Base-by-base conservation (phyloP, 2,888 invertebrate species). In the Ditula angustiorana region DNA sequence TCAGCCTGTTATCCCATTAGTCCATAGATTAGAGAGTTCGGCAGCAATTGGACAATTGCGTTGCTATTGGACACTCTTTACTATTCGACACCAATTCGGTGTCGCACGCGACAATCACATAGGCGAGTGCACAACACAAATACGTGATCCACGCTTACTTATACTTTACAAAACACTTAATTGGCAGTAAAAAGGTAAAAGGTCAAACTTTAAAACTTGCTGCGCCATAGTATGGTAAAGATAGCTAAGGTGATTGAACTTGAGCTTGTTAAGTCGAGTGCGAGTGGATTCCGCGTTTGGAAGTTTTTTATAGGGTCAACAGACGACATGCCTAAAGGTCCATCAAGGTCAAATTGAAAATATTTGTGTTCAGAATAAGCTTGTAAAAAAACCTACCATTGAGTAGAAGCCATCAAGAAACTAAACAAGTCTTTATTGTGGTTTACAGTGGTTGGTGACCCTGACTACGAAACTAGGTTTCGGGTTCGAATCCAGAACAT, bases 21-120 rank as follows among this genome's bases (percentile, higher is more conserved):
- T 68, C 70, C 72, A 78, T 78, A 81, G 79, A 85, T 86, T 85
- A 84, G 84, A 87, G 84, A 86, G 85, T 85, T 76, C 76, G 72
- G 74, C 72, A 74, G 72, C 86, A 88, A 90, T 88, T 88, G 88
- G 78, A 80, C 80, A 86, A 88, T 88, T 88, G 88, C 77, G 57
- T 65, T 70, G 73, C 47, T 44, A 61, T 57, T 82, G 77, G 79
- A 83, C 81, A 73, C 71, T 24, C 71, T 77, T 82, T 78, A 80
- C 78, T 80, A 81, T 83, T 83, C 77, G 76, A 80, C 80, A 79
- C 73, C 72, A 70, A 75, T 71, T n/a, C 72, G 73, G 61, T 69
- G 70, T 74, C 78, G 73, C 53, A 69, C 71, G 68, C 30, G 50
- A 46, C 19, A 2, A 19, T 19, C 41, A 41, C 41, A 19, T 41